Base-by-base conservation (phyloP, 2,113 vertebrate genomes). In the Megaptera novaeangliae region DNA sequence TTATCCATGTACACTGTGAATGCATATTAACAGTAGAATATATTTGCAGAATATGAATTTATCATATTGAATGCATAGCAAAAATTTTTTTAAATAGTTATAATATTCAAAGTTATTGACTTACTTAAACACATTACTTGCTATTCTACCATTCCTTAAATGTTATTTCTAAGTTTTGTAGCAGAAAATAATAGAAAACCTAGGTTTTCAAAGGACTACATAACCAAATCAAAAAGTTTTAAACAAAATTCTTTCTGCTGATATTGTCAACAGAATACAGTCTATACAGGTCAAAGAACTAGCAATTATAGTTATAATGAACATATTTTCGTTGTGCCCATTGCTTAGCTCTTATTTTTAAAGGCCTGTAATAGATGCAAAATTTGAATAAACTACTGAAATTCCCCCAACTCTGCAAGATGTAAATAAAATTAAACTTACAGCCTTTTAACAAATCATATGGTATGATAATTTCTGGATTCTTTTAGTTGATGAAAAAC, bases 11-110 rank as follows among this genome's bases (percentile, higher is more conserved):
- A 97, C 96, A 94, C 95, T 96, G 57, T 94, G 95, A 98, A 97
- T 97, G 88, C 81, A 89, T 98, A 97, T 98, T 98, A 98, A 97
- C 84, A 96, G 94, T 89, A 95, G 95, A 98, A 98, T 97, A 64
- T 0, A 97, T 98, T 98, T 98, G 97, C 95, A 98, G 98, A 95
- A 97, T 97, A 95, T 89, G 82, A 98, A 91, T 96, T 94, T 64
- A 46, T 98, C 96, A 97, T 96, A 93, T 86, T 93, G 89, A 98
- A 98, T 89, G 36, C 68, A 96, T 64, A 97, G 97, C 94, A 92
- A 97, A 97, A 97, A 96, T 34, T 95, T 98, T 92, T 95, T 95
- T 91, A 92, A 97, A 77, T 94, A 86, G 55, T 94, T 97, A 83
- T 93, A 91, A 59, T 95, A 97, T 96, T 82, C 39, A 97, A 91